Percentiles rank a stretch among this genome's conserved stretches.
Conservation (phyloP, 2,797 vertebrate species). For the Phyllotis vaccarum region DNA sequence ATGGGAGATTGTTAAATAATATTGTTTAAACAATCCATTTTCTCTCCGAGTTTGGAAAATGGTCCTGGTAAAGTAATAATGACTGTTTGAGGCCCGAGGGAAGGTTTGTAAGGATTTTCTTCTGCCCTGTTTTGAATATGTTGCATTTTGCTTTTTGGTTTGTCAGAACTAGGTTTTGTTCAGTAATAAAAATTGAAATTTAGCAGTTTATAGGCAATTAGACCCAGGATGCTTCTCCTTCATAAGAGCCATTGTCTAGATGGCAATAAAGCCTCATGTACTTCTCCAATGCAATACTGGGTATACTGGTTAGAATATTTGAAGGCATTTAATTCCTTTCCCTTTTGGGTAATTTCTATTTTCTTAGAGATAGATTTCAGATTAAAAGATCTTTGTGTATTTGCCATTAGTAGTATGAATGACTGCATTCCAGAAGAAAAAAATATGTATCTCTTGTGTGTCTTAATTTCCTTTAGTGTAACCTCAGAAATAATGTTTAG, state of each 20-base stretch:
- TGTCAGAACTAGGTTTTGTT: slow-evolving; percentile 58
- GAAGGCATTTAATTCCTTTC: neutral
- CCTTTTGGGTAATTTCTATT: slow-evolving; percentile 9
- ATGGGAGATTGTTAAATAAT: slow-evolving; percentile 84
- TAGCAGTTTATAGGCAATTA: slow-evolving; percentile 55
- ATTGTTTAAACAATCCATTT: slow-evolving; percentile 83
- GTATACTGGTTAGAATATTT: neutral
- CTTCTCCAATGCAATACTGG: neutral
- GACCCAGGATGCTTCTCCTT: neutral
- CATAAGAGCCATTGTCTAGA: slow-evolving; percentile 19
- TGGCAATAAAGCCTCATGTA: neutral
- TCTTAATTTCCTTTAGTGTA: neutral
- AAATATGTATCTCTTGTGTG: neutral
- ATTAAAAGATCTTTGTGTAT: slow-evolving; percentile 9
- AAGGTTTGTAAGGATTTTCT: slow-evolving; percentile 33
- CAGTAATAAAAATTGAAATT: slow-evolving; percentile 55
- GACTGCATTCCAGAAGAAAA: neutral
- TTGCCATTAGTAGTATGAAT: neutral
- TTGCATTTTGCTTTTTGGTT: slow-evolving; percentile 52
- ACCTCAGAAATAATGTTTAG: neutral
- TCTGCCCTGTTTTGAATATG: slow-evolving; percentile 45
- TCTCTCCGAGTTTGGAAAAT: slow-evolving; percentile 73
- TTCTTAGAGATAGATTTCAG: slow-evolving; percentile 12
- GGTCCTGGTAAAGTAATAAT: slow-evolving; percentile 60
- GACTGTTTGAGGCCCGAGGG: slow-evolving; percentile 56